Evolutionary conservation across 2,888 invertebrate species (phyloP), one percentile per base, ranked within the genome.

Genomic region (Conchocele bisecta): DNA sequence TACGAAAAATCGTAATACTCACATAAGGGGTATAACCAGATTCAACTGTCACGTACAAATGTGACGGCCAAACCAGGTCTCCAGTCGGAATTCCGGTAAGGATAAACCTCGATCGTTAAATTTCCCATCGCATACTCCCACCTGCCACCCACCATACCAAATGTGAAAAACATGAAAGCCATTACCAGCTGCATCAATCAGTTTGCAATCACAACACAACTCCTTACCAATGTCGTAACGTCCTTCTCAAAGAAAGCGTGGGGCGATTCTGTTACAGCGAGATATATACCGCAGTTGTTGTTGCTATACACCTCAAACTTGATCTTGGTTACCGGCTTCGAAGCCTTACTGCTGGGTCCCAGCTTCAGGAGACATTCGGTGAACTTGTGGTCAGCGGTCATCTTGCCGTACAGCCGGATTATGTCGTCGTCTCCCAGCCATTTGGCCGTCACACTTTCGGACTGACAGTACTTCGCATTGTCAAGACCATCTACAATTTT

Each of bases 221-320:
- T n/a, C n/a, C 73, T 64, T 56, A 82, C 82, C 64, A 82, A 13
- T 24, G 72, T 63, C 26, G 65, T 37, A 20, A 82, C 77, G 24
- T 80, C 68, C 26, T 63, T 66, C 17, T 80, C 73, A 64, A 82
- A 82, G 26, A 75, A 69, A 9, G 58, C 54, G 15, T 57, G 58
- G 9, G 80, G 73, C 11, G 82, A 82, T 66, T 82, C 75, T 33
- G 66, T 51, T 4, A 75, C 68, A 13, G 70, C 59, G n/a, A 82
- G 58, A 35, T 66, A 78, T 11, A 77, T 65, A 2, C 59, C 69
- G 65, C 82, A 82, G 37, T 79, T 67, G 2, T 73, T 59, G 44
- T 66, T 80, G 41, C 63, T 73, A 41, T 68, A 82, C 20, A 72
- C 69, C 17, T 80, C 75, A 59, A 82, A 71, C 54, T 71, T 68